Evolutionary conservation across 2,888 invertebrate species (phyloP).

Genomic region (Chymomyza caudatula): DNA sequence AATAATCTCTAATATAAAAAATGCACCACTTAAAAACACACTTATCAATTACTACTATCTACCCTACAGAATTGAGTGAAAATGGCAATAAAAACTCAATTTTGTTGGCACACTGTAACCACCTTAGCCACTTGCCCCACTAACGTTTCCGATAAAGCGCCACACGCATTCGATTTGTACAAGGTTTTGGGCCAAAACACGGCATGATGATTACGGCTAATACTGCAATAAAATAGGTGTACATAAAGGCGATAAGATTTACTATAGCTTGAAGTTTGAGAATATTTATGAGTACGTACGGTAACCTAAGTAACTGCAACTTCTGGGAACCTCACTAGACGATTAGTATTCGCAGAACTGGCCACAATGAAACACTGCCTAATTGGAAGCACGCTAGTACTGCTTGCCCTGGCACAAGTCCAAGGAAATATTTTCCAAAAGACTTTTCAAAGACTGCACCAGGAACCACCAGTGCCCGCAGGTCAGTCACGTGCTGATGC

Average conservation of each 20-base stretch:
- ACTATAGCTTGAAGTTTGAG: conserved; percentile 15
- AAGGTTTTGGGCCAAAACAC: conserved; percentile 11
- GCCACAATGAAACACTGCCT: conserved; percentile 40
- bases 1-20: neutral
- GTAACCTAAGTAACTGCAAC: neutral
- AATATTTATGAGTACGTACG: conserved; percentile 12
- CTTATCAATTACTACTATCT: conserved; percentile 3
- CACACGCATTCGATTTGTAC: neutral
- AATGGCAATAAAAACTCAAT: neutral
- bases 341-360: conserved; percentile 31
- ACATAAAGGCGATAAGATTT: conserved; percentile 40
- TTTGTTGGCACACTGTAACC: neutral
- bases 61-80: neutral
- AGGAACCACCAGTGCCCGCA: conserved; percentile 77
- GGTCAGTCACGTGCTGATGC: conserved; percentile 48
- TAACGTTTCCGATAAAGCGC: conserved; percentile 1
- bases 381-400: conserved; percentile 24
- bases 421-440: conserved; percentile 57
- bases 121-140: neutral
- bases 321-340: neutral
- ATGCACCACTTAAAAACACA: neutral
- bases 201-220: conserved; percentile 12
- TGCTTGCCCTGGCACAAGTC: conserved; percentile 16
- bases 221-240: conserved; percentile 6
- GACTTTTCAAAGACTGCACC: conserved; percentile 73